These are phyloP conservation scores for Nezara viridula DNA, from an alignment of 2,888 invertebrate species.

Conservation along the genomic window DNA sequence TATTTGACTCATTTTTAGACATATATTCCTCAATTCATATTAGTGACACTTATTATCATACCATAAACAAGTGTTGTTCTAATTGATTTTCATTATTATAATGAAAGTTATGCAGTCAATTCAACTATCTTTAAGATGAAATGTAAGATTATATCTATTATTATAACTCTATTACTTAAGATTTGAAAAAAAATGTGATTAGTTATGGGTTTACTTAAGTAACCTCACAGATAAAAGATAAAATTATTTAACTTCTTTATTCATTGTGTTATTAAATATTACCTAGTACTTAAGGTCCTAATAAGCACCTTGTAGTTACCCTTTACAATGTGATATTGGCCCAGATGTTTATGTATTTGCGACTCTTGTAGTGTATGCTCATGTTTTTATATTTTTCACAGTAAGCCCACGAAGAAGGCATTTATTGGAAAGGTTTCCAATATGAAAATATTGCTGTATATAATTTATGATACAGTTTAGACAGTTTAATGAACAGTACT, in stretches of 20 bases:
- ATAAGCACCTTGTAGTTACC: background rate
- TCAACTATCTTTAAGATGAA: conserved; percentile 4
- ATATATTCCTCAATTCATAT: background rate
- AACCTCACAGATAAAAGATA: background rate
- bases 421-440: too few species aligned
- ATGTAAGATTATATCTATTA: background rate
- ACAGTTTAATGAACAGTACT: too few species aligned
- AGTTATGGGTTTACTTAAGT: background rate
- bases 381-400: too few species aligned
- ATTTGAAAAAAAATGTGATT: background rate
- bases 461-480: too few species aligned
- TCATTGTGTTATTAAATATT: background rate
- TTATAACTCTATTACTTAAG: background rate
- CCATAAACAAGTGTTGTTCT: background rate
- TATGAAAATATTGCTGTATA: too few species aligned
- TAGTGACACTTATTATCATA: background rate
- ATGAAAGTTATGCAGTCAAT: background rate
- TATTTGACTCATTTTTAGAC: background rate
- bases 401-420: too few species aligned
- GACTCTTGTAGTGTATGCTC: too few species aligned
- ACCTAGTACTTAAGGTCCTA: background rate
- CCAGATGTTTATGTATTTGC: too few species aligned
- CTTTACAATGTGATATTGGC: too few species aligned
- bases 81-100: background rate
- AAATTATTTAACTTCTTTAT: background rate